These are phyloP conservation scores for Meriones unguiculatus DNA, from an alignment of 2,113 vertebrate species.

Conservation along the genomic window DNA sequence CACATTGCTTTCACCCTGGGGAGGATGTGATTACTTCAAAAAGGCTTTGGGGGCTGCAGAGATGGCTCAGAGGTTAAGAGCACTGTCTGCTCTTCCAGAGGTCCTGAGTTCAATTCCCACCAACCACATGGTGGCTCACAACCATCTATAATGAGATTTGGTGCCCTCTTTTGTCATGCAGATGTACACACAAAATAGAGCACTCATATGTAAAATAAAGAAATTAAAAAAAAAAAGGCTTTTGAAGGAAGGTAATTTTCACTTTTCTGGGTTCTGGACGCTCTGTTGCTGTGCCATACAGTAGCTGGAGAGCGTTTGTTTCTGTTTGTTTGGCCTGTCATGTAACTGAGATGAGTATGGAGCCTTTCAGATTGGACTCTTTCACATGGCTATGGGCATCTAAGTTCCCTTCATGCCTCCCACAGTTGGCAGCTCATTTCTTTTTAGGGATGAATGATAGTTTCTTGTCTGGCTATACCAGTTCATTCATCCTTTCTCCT, in stretches of 20 bases:
- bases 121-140: too few relatives aligned
- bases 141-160: too few relatives aligned
- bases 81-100: too few relatives aligned
- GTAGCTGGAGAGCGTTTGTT: not conserved
- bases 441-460: not conserved
- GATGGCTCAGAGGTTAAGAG: too few relatives aligned
- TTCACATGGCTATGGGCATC: not conserved
- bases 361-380: not conserved
- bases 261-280: not conserved
- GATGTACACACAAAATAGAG: too few relatives aligned
- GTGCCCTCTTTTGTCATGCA: too few relatives aligned
- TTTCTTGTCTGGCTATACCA: not conserved
- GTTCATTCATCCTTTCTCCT: not conserved
- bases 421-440: not conserved
- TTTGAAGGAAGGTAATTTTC: not conserved
- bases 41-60: not conserved
- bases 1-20: not conserved
- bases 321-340: not conserved
- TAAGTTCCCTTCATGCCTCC: not conserved
- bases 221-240: not conserved
- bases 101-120: too few relatives aligned
- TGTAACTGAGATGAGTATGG: not conserved
- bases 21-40: not conserved
- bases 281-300: not conserved
- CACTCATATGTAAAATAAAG: too few relatives aligned